phyloP scores from a whole-genome alignment of 2,113 vertebrate species.

The Saccopteryx leptura region DNA sequence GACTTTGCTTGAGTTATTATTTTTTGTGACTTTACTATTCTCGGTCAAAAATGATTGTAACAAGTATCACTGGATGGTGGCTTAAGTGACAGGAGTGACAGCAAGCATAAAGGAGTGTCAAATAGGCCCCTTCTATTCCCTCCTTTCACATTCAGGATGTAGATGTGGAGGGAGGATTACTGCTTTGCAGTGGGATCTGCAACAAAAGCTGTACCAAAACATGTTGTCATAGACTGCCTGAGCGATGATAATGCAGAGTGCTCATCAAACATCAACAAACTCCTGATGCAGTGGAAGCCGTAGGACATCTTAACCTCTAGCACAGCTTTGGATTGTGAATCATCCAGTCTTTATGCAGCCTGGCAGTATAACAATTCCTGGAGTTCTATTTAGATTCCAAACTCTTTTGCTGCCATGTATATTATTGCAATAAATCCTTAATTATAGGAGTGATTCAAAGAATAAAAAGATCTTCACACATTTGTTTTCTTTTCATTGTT shows the following conservation, averaged over 20 bases:
- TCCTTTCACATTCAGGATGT: not conserved
- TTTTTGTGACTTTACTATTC: not conserved
- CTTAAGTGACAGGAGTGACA: not conserved
- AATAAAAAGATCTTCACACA: not conserved
- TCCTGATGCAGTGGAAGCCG: not conserved
- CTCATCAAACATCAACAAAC: not conserved
- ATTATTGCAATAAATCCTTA: not conserved
- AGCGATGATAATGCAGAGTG: not conserved
- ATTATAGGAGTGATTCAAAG: not conserved
- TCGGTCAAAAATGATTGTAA: not conserved
- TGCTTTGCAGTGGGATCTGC: not conserved
- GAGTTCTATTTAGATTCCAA: not conserved
- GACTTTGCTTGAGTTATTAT: not conserved
- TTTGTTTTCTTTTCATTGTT: not conserved
- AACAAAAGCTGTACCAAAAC: not conserved
- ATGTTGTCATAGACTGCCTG: too few species aligned
- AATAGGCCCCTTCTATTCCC: rapidly evolving
- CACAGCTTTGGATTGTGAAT: not conserved
- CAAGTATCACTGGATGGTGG: not conserved
- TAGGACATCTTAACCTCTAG: not conserved
- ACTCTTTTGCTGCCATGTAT: not conserved
- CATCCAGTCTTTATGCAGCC: not conserved
- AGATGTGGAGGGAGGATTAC: not conserved
- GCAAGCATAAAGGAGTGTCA: not conserved
- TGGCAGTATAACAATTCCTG: not conserved